A percentile compares a stretch with the other conserved stretches of the same genome.
phyloP scores from a whole-genome alignment of 2,797 vertebrate genomes.

The Hafferia zeledoni region DNA sequence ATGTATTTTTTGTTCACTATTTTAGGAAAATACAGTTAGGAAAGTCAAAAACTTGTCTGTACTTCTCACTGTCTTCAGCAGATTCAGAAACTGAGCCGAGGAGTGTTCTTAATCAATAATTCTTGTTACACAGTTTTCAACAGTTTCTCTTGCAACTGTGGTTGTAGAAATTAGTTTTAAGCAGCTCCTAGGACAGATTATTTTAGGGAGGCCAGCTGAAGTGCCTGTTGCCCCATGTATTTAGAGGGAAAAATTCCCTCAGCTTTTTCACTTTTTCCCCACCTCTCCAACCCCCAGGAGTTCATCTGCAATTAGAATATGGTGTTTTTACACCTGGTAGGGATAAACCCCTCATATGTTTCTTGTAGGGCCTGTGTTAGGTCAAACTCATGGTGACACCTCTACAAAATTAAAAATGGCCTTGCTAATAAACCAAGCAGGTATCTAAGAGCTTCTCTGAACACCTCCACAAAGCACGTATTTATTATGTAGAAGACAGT shows the following conservation, averaged over 20 bases:
- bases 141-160: background rate
- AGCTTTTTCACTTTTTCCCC: background rate
- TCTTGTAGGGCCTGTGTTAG: background rate
- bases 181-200: background rate
- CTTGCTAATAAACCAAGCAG: background rate
- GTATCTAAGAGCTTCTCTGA: background rate
- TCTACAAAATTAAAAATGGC: background rate
- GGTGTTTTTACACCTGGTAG: background rate
- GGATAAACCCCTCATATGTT: background rate
- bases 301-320: background rate
- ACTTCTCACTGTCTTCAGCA: background rate
- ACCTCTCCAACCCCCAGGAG: background rate
- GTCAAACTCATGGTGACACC: background rate
- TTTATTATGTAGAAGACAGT: background rate
- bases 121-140: background rate
- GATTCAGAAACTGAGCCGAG: background rate
- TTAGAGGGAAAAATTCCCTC: background rate
- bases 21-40: background rate
- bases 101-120: background rate
- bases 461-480: background rate
- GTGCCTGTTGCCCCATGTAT: background rate
- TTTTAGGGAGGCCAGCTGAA: background rate
- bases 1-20: background rate
- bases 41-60: background rate
- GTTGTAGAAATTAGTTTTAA: background rate